These are phyloP conservation scores for Tetrao urogallus DNA, from an alignment of 2,113 vertebrate species.

Conservation along the genomic window DNA sequence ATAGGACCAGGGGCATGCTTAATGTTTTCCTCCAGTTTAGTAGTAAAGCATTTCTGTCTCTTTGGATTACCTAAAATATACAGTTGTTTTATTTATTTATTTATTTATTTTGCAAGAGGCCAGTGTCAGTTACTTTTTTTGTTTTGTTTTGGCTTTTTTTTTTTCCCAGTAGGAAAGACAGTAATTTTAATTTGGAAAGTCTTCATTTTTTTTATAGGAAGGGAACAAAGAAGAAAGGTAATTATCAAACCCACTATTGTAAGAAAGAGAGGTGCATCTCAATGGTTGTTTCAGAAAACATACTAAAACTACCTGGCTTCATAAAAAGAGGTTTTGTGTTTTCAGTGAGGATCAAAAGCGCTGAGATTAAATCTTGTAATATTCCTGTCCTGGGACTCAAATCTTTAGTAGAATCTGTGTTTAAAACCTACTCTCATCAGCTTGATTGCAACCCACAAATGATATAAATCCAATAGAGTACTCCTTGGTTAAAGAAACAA, in stretches of 20 bases:
- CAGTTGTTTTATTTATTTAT: no score
- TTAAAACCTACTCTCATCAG: neutral
- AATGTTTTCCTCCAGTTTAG: neutral
- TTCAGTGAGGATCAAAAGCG: conserved; percentile 13
- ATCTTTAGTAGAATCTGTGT: neutral
- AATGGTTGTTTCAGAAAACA: neutral
- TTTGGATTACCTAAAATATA: neutral
- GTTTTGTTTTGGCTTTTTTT: neutral
- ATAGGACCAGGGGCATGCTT: neutral
- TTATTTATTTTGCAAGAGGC: neutral
- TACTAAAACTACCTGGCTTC: neutral
- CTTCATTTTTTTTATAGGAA: neutral
- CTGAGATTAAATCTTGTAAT: neutral
- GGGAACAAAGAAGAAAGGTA: neutral
- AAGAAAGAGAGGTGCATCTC: neutral
- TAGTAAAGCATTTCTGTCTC: neutral
- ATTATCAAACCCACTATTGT: neutral
- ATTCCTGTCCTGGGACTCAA: neutral
- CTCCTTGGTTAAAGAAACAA: neutral
- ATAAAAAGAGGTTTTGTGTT: neutral
- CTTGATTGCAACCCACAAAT: neutral
- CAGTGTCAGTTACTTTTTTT: neutral
- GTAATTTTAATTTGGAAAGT: neutral
- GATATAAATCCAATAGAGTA: neutral
- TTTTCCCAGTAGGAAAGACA: neutral